These are phyloP conservation scores for Allacma fusca DNA, from an alignment of 2,888 invertebrate genomes.

Conservation along the genomic window DNA sequence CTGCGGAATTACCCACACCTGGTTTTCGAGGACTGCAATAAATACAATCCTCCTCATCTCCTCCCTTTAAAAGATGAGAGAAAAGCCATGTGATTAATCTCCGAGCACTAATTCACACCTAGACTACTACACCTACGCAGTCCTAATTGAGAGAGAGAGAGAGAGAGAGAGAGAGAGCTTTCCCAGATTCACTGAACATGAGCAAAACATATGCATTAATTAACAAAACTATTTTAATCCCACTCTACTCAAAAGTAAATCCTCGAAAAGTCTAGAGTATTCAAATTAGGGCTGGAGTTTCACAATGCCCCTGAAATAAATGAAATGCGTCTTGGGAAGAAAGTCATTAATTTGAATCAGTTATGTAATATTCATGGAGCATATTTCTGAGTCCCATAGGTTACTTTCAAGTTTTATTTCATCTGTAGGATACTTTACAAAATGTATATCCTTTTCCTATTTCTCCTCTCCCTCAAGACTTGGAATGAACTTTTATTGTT, in stretches of 20 bases:
- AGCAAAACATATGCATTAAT: too few species aligned
- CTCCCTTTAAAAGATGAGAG: constrained; percentile 71
- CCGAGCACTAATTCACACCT: too few species aligned
- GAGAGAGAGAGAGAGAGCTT: too few species aligned
- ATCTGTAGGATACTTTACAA: neutral
- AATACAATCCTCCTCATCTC: constrained; percentile 76
- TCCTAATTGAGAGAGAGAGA: neutral
- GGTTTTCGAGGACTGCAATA: constrained; percentile 72
- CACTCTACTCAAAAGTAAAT: too few species aligned
- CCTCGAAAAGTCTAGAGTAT: too few species aligned
- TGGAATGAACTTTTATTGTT: constrained; percentile 10
- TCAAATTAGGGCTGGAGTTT: too few species aligned
- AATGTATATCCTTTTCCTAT: neutral
- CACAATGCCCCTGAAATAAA: neutral
- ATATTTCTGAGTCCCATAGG: neutral
- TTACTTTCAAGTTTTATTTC: neutral
- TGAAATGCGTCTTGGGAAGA: neutral
- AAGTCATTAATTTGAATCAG: neutral
- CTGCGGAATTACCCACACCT: constrained; percentile 63
- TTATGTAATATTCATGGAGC: constrained; percentile 23
- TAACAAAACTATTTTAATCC: too few species aligned
- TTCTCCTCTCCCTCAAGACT: neutral
- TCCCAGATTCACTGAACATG: too few species aligned
- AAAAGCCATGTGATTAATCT: constrained; percentile 16
- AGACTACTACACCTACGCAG: too few species aligned